Base-by-base conservation (phyloP, 2,888 invertebrate species). In the Hemithea aestivaria region DNA sequence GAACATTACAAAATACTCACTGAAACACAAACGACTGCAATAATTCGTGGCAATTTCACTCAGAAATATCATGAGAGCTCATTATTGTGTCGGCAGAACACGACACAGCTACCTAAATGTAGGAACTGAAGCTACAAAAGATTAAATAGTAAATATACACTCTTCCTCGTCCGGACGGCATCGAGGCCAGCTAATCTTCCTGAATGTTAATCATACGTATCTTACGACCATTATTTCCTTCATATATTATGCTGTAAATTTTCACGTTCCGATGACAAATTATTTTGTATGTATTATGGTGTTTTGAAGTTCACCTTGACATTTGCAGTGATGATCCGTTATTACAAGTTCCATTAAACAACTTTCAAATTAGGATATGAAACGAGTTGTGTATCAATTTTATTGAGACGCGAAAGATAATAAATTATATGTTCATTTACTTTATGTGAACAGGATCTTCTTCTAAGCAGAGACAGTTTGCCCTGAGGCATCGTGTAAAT, bases 131-230 rank as follows among this genome's bases (percentile, higher is more conserved):
- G 53, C 54, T 38, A 20, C 23, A 33, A 24, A 32, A 31, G 24
- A 33, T 25, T 24, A 21, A 20, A 12, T 9, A 20, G 32, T 38
- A 33, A 6, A 25, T 27, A 20, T 59, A 47, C 42, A 45, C 45
- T 62, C 70, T 76, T 76, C 76, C 73, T 75, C 49, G 61, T 67
- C 56, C 68, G 66, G 68, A 65, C 59, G 53, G 56, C 49, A 45
- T 34, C 68, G 59, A 76, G 76, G 76, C 53, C 72, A 47, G 39
- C 40, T 44, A 40, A 56, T 59, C 68, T 74, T 73, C 72, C 69
- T 70, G 60, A 50, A 52, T 60, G 53, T 52, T 58, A 52, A 37
- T 35, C 30, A 42, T 35, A n/a, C n/a, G n/a, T n/a, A 29, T 43
- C 30, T 36, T 34, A 48, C 5, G 2, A 16, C n/a, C n/a, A n/a